A percentile compares a stretch with the other conserved stretches of the same genome.
These are phyloP conservation scores for Polypterus senegalus DNA, from an alignment of 2,113 vertebrate species.

Conservation along the genomic window DNA sequence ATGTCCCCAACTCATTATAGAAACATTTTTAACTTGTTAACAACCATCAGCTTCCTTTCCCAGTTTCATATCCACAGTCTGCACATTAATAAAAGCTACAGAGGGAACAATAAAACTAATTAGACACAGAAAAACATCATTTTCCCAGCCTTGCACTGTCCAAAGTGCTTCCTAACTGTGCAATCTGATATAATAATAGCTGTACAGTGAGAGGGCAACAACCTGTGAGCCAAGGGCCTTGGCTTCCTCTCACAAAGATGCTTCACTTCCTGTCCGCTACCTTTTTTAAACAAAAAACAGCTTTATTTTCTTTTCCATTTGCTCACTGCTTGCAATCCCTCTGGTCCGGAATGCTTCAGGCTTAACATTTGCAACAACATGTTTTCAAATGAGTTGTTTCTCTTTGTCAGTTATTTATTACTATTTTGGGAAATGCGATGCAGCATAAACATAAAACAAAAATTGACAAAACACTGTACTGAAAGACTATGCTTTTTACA, in stretches of 20 bases:
- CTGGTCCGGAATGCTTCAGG: too few relatives aligned
- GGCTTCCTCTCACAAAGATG: conserved; percentile 27
- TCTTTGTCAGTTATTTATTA: too few relatives aligned
- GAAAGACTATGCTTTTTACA: too few relatives aligned
- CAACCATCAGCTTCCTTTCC: conserved; percentile 24
- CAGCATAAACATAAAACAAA: too few relatives aligned
- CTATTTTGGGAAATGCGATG: too few relatives aligned
- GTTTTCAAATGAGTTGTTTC: too few relatives aligned
- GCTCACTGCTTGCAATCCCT: not conserved
- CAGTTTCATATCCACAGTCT: conserved; percentile 7
- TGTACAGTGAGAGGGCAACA: conserved; percentile 8
- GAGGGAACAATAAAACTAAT: conserved; percentile 25
- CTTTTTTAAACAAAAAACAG: conserved; percentile 18
- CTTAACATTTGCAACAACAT: too few relatives aligned
- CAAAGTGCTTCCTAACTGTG: conserved; percentile 23
- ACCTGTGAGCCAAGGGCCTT: conserved; percentile 11
- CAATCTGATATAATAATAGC: conserved; percentile 16
- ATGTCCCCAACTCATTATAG: conserved; percentile 18
- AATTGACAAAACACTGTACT: too few relatives aligned
- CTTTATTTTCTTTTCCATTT: conserved; percentile 13
- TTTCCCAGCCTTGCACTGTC: conserved; percentile 17
- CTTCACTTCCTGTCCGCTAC: conserved; percentile 12
- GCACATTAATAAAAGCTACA: conserved; percentile 16
- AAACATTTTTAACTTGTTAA: conserved; percentile 23
- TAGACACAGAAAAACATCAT: conserved; percentile 15